Evolutionary conservation across 1,140 invertebrate species (phyloP).

Genomic region (Drosophila arizonae): DNA sequence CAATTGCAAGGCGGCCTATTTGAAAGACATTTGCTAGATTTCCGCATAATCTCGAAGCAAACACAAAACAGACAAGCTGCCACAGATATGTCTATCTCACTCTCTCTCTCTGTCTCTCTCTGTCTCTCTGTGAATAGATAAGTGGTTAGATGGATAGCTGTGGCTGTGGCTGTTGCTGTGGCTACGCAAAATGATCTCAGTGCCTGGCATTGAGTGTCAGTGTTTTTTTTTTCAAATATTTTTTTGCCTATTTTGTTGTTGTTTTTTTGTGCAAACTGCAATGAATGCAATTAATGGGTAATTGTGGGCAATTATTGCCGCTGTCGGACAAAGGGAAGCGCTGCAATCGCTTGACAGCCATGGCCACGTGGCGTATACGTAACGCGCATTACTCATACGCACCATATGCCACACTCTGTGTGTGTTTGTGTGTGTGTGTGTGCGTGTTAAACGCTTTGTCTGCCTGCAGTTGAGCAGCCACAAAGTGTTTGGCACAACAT

Average conservation of each 20-base stretch:
- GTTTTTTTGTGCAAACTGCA: slow-evolving; percentile 32
- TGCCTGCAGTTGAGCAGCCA: slow-evolving; percentile 31
- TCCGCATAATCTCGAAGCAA: slow-evolving; percentile 62
- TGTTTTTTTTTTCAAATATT: too few relatives aligned
- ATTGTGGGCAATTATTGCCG: slow-evolving; percentile 76
- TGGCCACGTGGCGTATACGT: slow-evolving; percentile 71
- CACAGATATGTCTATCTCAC: not conserved
- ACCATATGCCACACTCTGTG: slow-evolving; percentile 16
- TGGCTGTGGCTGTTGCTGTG: slow-evolving; percentile 11
- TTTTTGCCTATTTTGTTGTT: too few relatives aligned
- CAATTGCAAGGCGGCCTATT: slow-evolving; percentile 56
- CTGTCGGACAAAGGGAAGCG: slow-evolving; percentile 26
- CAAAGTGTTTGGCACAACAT: slow-evolving; percentile 46
- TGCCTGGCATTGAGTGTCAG: slow-evolving; percentile 36
- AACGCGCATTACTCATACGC: slow-evolving; percentile 75
- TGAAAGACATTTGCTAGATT: slow-evolving; percentile 68
- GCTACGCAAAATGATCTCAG: slow-evolving; percentile 54
- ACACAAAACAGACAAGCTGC: slow-evolving; percentile 51
- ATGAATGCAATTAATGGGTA: slow-evolving; percentile 79
- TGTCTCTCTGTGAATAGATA: slow-evolving; percentile 12
- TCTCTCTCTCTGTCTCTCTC: too few relatives aligned
- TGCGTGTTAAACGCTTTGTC: slow-evolving; percentile 21
- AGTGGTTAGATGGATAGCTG: slow-evolving; percentile 13
- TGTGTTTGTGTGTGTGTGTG: not conserved
- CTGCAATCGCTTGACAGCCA: slow-evolving; percentile 27